Evolutionary conservation across 2,888 invertebrate genomes (phyloP).

Genomic region (Xestia rhomboidea): DNA sequence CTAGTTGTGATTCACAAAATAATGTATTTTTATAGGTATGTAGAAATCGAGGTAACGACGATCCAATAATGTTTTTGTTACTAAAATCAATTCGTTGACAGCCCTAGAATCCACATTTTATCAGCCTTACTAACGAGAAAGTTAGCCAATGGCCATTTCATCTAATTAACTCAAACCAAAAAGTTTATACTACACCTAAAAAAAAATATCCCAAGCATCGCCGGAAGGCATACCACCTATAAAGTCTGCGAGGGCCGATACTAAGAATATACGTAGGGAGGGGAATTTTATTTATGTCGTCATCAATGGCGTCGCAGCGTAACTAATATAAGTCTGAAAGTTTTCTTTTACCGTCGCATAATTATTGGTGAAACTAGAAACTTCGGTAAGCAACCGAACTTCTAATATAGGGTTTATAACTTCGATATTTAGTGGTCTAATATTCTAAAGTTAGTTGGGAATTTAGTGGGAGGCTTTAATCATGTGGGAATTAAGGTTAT

Average conservation of each 20-base stretch:
- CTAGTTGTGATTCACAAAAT: no score
- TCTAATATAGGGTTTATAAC: slow-evolving; percentile 60
- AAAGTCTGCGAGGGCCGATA: slow-evolving; percentile 53
- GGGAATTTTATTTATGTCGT: slow-evolving; percentile 80
- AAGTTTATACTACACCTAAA: slow-evolving; percentile 9
- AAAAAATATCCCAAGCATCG: slow-evolving; percentile 27
- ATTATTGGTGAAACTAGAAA: slow-evolving; percentile 63
- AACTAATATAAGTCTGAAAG: slow-evolving; percentile 68
- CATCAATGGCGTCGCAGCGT: slow-evolving; percentile 77
- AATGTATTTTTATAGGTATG: no score
- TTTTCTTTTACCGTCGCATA: slow-evolving; percentile 63
- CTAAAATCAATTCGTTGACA: neutral
- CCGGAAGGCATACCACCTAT: slow-evolving; percentile 44
- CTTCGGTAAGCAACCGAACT: slow-evolving; percentile 50
- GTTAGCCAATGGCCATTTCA: no score
- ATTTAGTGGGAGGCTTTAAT: slow-evolving; percentile 47
- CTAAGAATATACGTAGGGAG: slow-evolving; percentile 64
- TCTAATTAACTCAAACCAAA: slow-evolving; percentile 2
- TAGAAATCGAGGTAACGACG: neutral
- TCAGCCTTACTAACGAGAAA: neutral
- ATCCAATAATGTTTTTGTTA: neutral
- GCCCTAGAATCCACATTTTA: neutral
- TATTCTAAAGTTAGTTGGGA: slow-evolving; percentile 52
- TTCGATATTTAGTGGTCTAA: slow-evolving; percentile 64
- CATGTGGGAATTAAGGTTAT: slow-evolving; percentile 49